Evolutionary conservation across 1,140 invertebrate genomes (phyloP), one percentile per base, ranked within the genome.

Genomic region (Apis laboriosa): DNA sequence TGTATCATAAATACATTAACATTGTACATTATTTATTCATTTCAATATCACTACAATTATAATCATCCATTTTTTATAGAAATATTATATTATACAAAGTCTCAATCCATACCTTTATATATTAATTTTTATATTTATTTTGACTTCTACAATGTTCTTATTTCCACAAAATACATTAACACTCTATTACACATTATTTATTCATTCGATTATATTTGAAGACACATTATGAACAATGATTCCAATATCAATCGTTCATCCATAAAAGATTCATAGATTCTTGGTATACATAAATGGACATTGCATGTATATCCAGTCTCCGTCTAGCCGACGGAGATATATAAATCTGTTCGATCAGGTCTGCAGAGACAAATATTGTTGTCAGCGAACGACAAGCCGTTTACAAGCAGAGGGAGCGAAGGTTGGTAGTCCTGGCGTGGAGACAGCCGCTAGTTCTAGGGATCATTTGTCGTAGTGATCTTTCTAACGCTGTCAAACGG

Each of bases 291-390:
- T 55, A 28, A 66, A 66, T 19, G 77, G 19, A 64, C 63, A 75
- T 63, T 53, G n/a, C 9, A 21, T 80, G 73, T 68, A 66, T 15
- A 34, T 51, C 15, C 8, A 12, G 9, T 8, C 12, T 34, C 13
- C 13, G 61, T 75, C 63, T 49, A 15, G 5, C 8, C 17, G 63
- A 49, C 64, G 51, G 19, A 34, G 34, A 34, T 43, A 58, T 34
- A 77, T 81, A 81, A 81, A 81, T 81, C 73, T 81, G 55, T 19
- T 34, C 63, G 73, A 81, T 81, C 73, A 51, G 24, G 19, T 24
- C 24, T 53, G 63, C 61, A 60, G 64, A 81, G 80, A 81, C 80
- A 81, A 81, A 81, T 81, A 81, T 73, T 81, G 80, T 81, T 81
- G 80, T 81, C 80, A 81, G 73, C 64, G 63, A 24, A 51, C 64